A percentile compares a stretch with the other conserved stretches of the same genome.
These are phyloP conservation scores for Chelidonichthys spinosus DNA, from an alignment of 2,797 vertebrate genomes.

Conservation along the genomic window DNA sequence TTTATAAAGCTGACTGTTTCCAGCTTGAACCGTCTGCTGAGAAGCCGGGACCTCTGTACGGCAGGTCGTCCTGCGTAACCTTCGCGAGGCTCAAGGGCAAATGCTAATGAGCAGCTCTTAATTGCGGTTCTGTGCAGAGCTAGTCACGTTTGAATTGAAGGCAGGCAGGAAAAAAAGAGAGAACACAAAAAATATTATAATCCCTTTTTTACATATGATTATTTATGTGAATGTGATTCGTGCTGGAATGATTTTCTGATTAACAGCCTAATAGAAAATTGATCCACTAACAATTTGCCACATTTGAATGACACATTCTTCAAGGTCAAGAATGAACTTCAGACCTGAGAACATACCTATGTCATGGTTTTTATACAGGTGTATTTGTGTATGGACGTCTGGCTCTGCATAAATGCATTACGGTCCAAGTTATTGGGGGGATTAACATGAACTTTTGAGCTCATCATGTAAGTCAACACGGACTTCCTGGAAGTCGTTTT, in stretches of 20 bases:
- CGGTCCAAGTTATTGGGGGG: too few species aligned
- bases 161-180: neutral
- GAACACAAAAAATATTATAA: neutral
- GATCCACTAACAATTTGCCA: neutral
- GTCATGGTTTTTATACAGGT: neutral
- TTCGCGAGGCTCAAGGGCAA: slow-evolving; percentile 44
- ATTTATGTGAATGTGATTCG: slow-evolving; percentile 1
- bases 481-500: neutral
- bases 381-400: too few species aligned
- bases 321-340: neutral
- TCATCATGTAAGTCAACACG: neutral
- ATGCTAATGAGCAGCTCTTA: slow-evolving; percentile 49
- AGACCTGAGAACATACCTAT: neutral
- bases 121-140: slow-evolving; percentile 27
- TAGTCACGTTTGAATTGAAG: slow-evolving; percentile 13
- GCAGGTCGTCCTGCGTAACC: slow-evolving; percentile 6
- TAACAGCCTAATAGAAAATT: neutral
- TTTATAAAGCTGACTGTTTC: neutral
- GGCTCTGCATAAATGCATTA: too few species aligned
- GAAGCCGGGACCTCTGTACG: slow-evolving; percentile 15
- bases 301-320: neutral
- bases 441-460: too few species aligned
- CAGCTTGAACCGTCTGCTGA: slow-evolving; percentile 7
- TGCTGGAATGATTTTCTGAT: neutral
- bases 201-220: slow-evolving; percentile 3